Conservation (phyloP, 37 sponge, comb jelly and placozoan genomes). For the Aphrocallistes beatrix region DNA sequence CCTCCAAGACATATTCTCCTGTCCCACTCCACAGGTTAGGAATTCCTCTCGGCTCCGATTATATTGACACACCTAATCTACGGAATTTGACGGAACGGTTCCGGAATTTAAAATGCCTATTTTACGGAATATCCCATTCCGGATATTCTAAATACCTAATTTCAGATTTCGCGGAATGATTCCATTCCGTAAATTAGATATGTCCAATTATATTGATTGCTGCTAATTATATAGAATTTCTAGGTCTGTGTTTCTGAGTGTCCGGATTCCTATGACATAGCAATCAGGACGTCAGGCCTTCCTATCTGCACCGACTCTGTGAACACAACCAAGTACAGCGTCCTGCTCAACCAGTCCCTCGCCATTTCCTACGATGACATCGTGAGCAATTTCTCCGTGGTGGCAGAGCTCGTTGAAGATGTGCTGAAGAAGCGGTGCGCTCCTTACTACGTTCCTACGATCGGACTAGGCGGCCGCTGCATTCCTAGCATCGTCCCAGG, state of each 20-base stretch:
- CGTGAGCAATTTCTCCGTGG: neutral
- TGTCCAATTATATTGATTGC: too few relatives aligned
- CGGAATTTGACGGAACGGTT: too few relatives aligned
- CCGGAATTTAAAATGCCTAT: too few relatives aligned
- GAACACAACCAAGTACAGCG: neutral
- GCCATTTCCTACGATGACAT: neutral
- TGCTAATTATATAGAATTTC: too few relatives aligned
- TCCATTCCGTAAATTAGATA: too few relatives aligned
- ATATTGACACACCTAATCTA: too few relatives aligned
- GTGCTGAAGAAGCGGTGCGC: neutral
- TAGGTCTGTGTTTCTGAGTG: conserved; percentile 15
- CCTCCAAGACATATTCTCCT: neutral
- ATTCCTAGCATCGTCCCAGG: neutral
- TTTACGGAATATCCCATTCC: too few relatives aligned
- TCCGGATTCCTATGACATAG: neutral
- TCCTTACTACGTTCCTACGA: neutral
- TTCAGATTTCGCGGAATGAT: too few relatives aligned
- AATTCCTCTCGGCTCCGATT: too few relatives aligned
- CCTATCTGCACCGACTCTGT: neutral
- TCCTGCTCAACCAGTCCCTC: neutral
- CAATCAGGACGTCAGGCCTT: neutral
- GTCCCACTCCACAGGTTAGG: neutral
- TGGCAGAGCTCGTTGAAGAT: neutral
- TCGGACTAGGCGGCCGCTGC: neutral
- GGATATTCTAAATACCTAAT: too few relatives aligned